Evolutionary conservation across 1,140 invertebrate genomes (phyloP), one percentile per base, ranked within the genome.

Genomic region (Gryllus bimaculatus): DNA sequence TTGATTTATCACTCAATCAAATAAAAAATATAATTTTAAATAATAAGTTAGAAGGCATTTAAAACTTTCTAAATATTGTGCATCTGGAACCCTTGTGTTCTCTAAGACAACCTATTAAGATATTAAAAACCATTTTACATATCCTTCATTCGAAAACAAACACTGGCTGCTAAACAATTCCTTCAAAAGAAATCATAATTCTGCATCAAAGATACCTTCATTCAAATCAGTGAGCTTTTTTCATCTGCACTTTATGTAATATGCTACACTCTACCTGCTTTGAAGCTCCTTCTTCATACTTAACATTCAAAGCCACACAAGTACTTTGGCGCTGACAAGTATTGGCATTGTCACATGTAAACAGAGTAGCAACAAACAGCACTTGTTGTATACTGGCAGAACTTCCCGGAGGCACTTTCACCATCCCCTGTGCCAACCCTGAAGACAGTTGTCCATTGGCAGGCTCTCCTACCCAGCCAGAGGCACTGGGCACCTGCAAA

Each of bases 401-500:
- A 66, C 18, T 18, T 13, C 54, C 54, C 18, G 54, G 54, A 7
- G 54, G 54, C 54, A 66, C 54, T 13, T 10, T 66, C 3, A 66
- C 54, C 18, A 13, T 7, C 7, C 10, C 10, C 54, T 66, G 54
- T 3, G 18, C 18, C 10, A 18, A 2, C 10, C 18, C 54, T 18
- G 18, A 66, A 13, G 18, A 13, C 18, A 66, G 10, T 66, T 66
- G 10, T 13, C 54, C 54, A 13, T 66, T 18, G 10, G 10, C 10
- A 66, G 54, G 54, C 10, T 66, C 18, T 66, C 10, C 10, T 66
- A 18, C 10, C 54, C 54, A 66, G 54, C 54, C 54, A 13, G 54
- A 7, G n/a, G 81, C 79, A 13, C 84, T 82, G 39, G 86, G 83
- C 48, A 86, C 79, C 48, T 82, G 81, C 8, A 89, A 66, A 4